phyloP scores from a whole-genome alignment of 2,797 vertebrate species.

The Kryptopterus vitreolus region DNA sequence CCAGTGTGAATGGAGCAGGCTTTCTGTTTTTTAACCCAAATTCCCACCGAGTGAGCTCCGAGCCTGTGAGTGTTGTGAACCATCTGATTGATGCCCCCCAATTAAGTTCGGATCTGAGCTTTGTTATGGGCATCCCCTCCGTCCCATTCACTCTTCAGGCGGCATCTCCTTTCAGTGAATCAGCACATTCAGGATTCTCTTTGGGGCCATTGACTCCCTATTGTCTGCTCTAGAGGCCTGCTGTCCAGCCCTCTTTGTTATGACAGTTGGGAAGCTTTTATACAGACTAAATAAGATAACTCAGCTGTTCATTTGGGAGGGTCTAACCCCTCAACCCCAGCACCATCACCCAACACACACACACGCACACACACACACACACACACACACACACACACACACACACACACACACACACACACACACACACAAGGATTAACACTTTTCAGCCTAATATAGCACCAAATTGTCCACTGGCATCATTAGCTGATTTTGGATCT shows the following conservation, averaged over 20 bases:
- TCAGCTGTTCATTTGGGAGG: slow-evolving; percentile 79
- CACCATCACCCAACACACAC: slow-evolving; percentile 49
- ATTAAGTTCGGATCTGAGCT: slow-evolving; percentile 59
- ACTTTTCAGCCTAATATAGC: slow-evolving; percentile 33
- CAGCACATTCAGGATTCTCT: slow-evolving; percentile 62
- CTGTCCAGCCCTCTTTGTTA: slow-evolving; percentile 76
- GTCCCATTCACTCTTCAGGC: slow-evolving; percentile 63
- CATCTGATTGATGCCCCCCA: slow-evolving; percentile 45
- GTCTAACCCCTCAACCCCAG: slow-evolving; percentile 70
- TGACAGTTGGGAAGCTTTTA: slow-evolving; percentile 81
- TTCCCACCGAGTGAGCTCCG: slow-evolving; percentile 18
- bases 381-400: slow-evolving; percentile 10
- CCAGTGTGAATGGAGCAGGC: background rate
- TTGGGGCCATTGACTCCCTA: slow-evolving; percentile 63
- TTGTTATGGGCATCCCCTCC: slow-evolving; percentile 66
- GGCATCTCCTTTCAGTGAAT: slow-evolving; percentile 64
- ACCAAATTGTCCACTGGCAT: background rate
- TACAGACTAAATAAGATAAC: slow-evolving; percentile 77
- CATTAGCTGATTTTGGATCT: background rate
- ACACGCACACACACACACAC: slow-evolving; percentile 4
- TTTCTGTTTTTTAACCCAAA: slow-evolving; percentile 18
- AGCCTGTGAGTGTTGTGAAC: slow-evolving; percentile 15
- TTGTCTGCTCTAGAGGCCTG: slow-evolving; percentile 69
- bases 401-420: slow-evolving; percentile 8
- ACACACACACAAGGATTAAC: background rate